These are phyloP conservation scores for Dexiosoma caninum DNA, from an alignment of 2,888 invertebrate genomes.

Conservation along the genomic window DNA sequence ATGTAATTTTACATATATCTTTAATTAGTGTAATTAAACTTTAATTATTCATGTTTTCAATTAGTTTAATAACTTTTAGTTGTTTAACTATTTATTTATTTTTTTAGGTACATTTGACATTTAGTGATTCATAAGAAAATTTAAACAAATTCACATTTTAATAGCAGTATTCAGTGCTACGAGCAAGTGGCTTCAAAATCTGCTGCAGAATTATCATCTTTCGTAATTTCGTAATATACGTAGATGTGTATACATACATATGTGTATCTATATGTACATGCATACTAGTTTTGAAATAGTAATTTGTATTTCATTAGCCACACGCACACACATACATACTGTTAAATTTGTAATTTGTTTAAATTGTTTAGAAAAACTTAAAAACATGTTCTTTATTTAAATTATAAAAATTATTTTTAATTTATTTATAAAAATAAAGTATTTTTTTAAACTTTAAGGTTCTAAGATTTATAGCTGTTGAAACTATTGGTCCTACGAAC, in stretches of 20 bases:
- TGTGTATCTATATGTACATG: no score
- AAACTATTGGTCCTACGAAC: no score
- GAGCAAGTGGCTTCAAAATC: background rate
- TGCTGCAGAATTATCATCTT: no score
- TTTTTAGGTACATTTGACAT: slow-evolving; percentile 58
- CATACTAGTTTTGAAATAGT: no score
- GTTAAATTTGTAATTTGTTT: background rate
- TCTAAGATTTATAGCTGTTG: background rate
- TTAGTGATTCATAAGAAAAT: slow-evolving; percentile 15
- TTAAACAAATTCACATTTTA: background rate
- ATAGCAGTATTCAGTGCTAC: background rate
- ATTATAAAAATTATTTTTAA: background rate
- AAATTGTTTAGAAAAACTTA: slow-evolving; percentile 2
- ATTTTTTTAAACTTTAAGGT: background rate
- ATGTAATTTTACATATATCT: no score
- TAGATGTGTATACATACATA: no score
- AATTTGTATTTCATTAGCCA: no score
- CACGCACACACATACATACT: background rate
- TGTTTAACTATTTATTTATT: slow-evolving; percentile 21
- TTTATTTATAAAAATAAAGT: background rate
- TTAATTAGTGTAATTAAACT: no score
- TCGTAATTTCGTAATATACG: no score
- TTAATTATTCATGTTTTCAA: background rate
- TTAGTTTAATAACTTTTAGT: background rate
- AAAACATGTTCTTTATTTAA: background rate